These are phyloP conservation scores for Dinocampus coccinellae DNA, from an alignment of 2,888 invertebrate species.

Conservation along the genomic window DNA sequence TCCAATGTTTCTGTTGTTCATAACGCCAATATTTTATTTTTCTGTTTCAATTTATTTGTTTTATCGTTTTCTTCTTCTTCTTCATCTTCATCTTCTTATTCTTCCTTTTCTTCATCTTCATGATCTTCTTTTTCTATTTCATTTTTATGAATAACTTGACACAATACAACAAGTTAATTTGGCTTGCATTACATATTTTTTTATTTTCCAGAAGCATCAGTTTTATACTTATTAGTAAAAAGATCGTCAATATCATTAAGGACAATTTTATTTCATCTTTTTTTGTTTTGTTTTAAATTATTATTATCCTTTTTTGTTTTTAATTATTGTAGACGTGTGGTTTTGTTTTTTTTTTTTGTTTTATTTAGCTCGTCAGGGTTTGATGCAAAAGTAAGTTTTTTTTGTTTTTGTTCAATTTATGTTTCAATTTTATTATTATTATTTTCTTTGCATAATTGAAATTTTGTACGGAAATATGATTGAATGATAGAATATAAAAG, in stretches of 20 bases:
- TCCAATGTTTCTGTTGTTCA: constrained; percentile 47
- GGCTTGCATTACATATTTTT: constrained; percentile 61
- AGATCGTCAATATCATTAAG: constrained; percentile 59
- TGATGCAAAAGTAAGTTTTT: constrained; percentile 61
- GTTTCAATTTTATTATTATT: background rate
- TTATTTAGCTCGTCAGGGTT: constrained; percentile 54
- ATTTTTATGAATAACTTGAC: constrained; percentile 50
- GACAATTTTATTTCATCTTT: constrained; percentile 58
- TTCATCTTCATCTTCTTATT: too few relatives aligned
- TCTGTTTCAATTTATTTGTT: constrained; percentile 38
- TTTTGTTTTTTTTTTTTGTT: constrained; percentile 53
- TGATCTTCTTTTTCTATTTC: too few relatives aligned
- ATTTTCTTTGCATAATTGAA: constrained; percentile 7
- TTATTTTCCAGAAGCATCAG: constrained; percentile 64
- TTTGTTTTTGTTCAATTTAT: too few relatives aligned
- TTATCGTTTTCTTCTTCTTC: too few relatives aligned
- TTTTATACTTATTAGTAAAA: constrained; percentile 60
- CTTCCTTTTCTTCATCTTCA: too few relatives aligned
- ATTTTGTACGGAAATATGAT: constrained; percentile 11
- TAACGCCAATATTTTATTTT: constrained; percentile 43
- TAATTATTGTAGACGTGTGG: constrained; percentile 51
- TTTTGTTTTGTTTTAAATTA: too few relatives aligned
- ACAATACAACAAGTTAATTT: constrained; percentile 59
- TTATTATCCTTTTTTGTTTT: constrained; percentile 49
- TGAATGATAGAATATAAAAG: constrained; percentile 13